Base-by-base conservation (phyloP, 2,797 vertebrate species). In the Poeciliopsis turneri region DNA sequence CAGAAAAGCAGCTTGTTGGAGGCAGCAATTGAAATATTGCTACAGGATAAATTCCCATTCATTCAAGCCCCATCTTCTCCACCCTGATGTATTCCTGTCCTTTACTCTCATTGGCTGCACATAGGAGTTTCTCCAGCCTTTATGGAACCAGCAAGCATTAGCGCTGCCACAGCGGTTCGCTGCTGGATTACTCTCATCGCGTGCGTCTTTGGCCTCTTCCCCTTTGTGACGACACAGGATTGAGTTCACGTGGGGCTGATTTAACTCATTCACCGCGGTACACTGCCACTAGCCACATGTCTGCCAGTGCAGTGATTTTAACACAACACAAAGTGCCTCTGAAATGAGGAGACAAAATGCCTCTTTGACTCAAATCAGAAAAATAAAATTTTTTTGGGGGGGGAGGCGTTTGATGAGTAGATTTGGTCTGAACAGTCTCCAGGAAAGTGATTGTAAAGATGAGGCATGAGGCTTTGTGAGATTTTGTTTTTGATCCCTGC, bases 241-340 rank as follows among this genome's bases (percentile, higher is more conserved):
- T 61, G 87, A 88, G 92, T 91, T 94, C 88, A 88, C 84, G 47
- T 88, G 92, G 82, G 86, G 87, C 90, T 95, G 94, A 95, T 95
- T 96, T 95, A 95, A 95, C 94, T 94, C 92, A 84, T 95, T 95
- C 94, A 86, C 94, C 84, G 69, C 92, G 90, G 93, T 94, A 82
- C 85, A 79, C 90, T 93, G 90, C 92, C 92, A 93, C 91, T 89
- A 90, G 91, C 92, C 92, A 93, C 89, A 92, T 94, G 91, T 88
- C 89, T 92, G 88, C 93, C 95, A 95, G 90, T 89, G 86, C 86
- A 72, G 85, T 81, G 68, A 89, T 78, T 85, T 86, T 71, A 89
- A 85, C 78, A 75, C 87, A 86, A 89, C 85, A 87, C 88, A 93
- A 92, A 94, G 84, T 92, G 90, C 84, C 90, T 83, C 84, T 94